Base-by-base conservation (phyloP, 2,888 invertebrate species). In the Chalcosyrphus nemorum region DNA sequence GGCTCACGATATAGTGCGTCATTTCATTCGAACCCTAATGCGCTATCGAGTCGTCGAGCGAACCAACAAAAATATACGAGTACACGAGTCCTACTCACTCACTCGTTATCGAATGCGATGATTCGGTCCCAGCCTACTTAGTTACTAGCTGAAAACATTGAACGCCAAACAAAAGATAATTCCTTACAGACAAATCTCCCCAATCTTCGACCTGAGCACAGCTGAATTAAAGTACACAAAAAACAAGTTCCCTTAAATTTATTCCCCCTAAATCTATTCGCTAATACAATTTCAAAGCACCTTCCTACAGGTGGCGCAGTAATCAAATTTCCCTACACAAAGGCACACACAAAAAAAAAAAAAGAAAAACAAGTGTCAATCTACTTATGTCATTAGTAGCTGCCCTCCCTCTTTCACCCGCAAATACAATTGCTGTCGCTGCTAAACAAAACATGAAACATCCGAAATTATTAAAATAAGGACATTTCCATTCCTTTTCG, bases 401-500 rank as follows among this genome's bases (percentile, higher is more conserved):
- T 41, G 38, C 35, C 45, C 41, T 19, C 9, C 6, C 43, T 43
- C 43, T 56, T n/a, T 15, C 35, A 17, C 11, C n/a, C 57, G 21
- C 24, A 41, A n/a, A 19, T 17, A 29, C 15, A 38, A 57, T 59
- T 54, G 63, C n/a, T n/a, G n/a, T n/a, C 17, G 6, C 21, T 13
- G 4, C 17, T 13, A 45, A 57, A 38, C 2, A 68, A 54, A 47
- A 41, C 32, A 61, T 11, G 50, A 52, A 76, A 68, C 17, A 76
- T 68, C 21, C 1, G 27, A 78, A 71, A 71, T 71, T 78, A 65
- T 65, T 35, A 71, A 71, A 47, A 56, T 56, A 54, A 56, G 17
- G 57, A 54, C 63, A 65, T 74, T 65, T 35, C 27, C 63, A 47
- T 63, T 57, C 47, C 32, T 32, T 3, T 3, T 9, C 11, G 29